Evolutionary conservation across 1,140 invertebrate species (phyloP), one percentile per base, ranked within the genome.

Genomic region (Bombus vancouverensis): DNA sequence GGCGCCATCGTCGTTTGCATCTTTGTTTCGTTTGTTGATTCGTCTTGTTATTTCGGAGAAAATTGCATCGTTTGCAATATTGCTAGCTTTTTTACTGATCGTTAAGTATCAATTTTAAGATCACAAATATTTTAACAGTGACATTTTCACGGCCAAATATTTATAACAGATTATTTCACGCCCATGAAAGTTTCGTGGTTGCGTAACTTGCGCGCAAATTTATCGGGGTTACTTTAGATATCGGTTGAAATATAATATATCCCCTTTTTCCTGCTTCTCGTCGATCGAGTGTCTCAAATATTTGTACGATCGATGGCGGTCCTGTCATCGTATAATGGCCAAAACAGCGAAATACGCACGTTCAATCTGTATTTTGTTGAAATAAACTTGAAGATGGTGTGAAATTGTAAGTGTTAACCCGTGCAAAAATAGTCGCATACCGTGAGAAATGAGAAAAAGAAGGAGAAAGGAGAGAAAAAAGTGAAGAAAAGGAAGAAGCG

Each of bases 1-100:
- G 59, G 78, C 83, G 83, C 71, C 79, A 70, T 12, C 28, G 28
- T 8, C 6, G 42, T 39, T 66, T 53, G 59, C 44, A 47, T 85
- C 37, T 47, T 66, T n/a, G n/a, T 9, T 70, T n/a, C 44, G 70
- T 37, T 70, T 80, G 12, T 6, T 66, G 18, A 37, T 37, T 62
- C 59, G 10, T 62, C 59, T 62, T 62, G 1, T 53, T 53, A 53
- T 53, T 13, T n/a, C 10, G 4, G 4, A n/a, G 59, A n/a, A 53
- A 53, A 53, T 53, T 53, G 18, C 47, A 8, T 62, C 57, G 57
- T 12, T 53, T 59, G 57, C 0, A 28, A 59, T 3, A 28, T 59
- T 12, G 1, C 3, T 28, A 4, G 59, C 1, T 28, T 62, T 12
- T 28, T n/a, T 22, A 53, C 18, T 22, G 47, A 22, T 22, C 47